These are phyloP conservation scores for Eristalinus aeneus DNA, from an alignment of 2,888 invertebrate genomes.

Conservation along the genomic window DNA sequence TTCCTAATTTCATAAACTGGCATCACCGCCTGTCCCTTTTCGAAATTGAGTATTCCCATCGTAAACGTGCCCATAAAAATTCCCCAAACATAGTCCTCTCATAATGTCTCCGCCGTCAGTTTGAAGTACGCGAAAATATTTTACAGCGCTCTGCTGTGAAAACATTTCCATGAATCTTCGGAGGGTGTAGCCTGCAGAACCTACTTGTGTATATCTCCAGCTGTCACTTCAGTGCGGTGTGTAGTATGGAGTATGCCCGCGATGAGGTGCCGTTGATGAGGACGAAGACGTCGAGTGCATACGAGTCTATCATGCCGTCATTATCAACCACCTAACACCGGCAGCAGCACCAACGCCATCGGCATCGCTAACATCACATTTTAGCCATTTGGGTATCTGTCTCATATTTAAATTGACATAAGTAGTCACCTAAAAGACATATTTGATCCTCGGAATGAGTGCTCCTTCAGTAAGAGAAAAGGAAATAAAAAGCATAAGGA, in stretches of 20 bases:
- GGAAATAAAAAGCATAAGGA: conserved; percentile 4
- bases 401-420: conserved; percentile 63
- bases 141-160: conserved; percentile 38
- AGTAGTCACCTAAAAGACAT: conserved; percentile 65
- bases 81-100: conserved; percentile 11
- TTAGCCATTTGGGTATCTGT: conserved; percentile 44
- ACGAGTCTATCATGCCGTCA: conserved; percentile 41
- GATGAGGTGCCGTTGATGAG: conserved; percentile 24
- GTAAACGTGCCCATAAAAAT: conserved; percentile 36
- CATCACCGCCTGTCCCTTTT: neutral
- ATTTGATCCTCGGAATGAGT: conserved; percentile 50
- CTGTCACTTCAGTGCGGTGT: conserved; percentile 40
- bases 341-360: conserved; percentile 13
- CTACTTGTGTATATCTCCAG: conserved; percentile 34
- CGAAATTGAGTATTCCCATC: conserved; percentile 9
- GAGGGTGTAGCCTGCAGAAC: neutral
- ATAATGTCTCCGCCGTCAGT: neutral
- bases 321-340: conserved; percentile 31
- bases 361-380: conserved; percentile 1
- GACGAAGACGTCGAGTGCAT: conserved; percentile 38
- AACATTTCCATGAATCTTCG: conserved; percentile 44
- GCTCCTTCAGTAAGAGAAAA: conserved; percentile 5
- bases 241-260: conserved; percentile 17
- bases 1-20: conserved; percentile 14
- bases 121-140: conserved; percentile 37